Conservation (phyloP, 1,140 invertebrate genomes). For the Drosophila orena region DNA sequence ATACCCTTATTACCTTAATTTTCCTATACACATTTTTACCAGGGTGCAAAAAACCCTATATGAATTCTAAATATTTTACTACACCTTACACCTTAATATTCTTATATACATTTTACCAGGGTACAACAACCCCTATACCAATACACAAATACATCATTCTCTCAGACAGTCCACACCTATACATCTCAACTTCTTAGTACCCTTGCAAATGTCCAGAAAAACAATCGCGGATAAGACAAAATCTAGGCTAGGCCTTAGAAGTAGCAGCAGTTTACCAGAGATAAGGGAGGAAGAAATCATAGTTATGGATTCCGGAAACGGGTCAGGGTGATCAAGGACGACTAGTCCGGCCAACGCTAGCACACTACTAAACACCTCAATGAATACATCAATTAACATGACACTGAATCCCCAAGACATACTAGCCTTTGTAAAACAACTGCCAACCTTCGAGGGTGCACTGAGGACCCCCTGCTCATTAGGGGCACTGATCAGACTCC, state of each 20-base stretch:
- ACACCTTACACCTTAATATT: no score
- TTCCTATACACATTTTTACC: no score
- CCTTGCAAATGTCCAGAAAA: background rate
- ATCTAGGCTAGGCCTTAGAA: background rate
- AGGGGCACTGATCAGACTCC: slow-evolving; percentile 12
- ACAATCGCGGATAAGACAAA: background rate
- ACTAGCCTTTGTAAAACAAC: no score
- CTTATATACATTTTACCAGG: no score
- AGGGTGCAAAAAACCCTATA: no score
- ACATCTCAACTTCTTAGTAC: no score
- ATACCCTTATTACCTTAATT: no score
- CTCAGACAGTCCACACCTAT: no score
- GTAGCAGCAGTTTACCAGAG: background rate
- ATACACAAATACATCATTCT: no score
- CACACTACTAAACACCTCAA: background rate
- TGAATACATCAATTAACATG: background rate
- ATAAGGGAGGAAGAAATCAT: background rate
- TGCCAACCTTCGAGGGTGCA: background rate
- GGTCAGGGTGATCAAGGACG: background rate
- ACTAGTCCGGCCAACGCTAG: background rate
- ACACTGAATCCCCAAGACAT: background rate
- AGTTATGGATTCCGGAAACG: background rate
- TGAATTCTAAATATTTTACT: no score
- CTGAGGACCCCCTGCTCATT: slow-evolving; percentile 5
- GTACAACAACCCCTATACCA: no score